Base-by-base conservation (phyloP, 2,888 invertebrate genomes). In the Augiades crinisus region DNA sequence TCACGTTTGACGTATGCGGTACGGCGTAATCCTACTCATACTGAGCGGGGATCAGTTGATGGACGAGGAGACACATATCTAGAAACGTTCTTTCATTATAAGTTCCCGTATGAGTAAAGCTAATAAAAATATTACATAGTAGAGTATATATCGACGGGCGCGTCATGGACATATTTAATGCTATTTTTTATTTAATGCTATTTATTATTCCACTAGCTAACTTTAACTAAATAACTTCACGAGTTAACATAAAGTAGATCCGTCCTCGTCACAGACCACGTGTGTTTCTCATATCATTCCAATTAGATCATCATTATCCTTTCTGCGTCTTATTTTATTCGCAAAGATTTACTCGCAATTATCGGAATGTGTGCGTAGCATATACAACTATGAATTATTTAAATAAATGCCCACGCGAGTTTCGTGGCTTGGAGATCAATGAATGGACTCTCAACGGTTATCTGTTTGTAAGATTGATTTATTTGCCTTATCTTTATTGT, bases 301-400 rank as follows among this genome's bases (percentile, higher is more conserved):
- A 33, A 41, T 56, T 59, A 60, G 56, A 60, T 62, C 60, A 60
- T 58, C 56, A 51, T 58, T 50, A 60, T 65, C 61, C 65, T 68
- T 68, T 68, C 67, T 70, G 72, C 70, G 70, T 66, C 58, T 64
- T 60, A 67, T 63, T 67, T 66, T 55, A 54, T 47, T 52, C 46
- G 59, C 57, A 55, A 52, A 47, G 38, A 40, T 44, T 40, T 44
- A 38, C 16, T 44, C 24, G 33, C 51, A 55, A 47, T 52, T 47
- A 52, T 38, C 16, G 44, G 22, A 55, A 31, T 43, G 16, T 50
- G 24, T 34, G 50, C 43, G 5, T 38, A 21, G 43, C 33, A 41
- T 49, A 34, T 5, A 24, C 30, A 31, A 31, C 16, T 8, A n/a
- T 34, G 22, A 17, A 13, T 40, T 40, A 49, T 49, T 33, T 41